Evolutionary conservation across 2,797 vertebrate genomes (phyloP), one percentile per base, ranked within the genome.

Genomic region (Pyrocephalus nanus): DNA sequence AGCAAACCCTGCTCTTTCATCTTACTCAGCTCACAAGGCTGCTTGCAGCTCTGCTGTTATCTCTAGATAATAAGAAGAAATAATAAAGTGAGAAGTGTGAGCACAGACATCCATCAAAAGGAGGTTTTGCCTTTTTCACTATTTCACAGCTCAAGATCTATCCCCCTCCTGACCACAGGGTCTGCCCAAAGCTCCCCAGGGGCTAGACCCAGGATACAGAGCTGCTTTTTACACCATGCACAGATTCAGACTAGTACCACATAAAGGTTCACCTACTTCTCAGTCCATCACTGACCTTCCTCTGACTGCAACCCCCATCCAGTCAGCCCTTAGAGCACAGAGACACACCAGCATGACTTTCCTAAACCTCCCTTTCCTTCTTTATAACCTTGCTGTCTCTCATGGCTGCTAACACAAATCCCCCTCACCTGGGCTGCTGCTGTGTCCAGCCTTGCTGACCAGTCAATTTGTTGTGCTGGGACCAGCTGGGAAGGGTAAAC

Each of bases 331-430:
- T 20, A 23, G 20, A 53, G 8, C 36, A 78, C 30, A 78, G 15
- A 60, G 0, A 50, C 2, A 2, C 51, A n/a, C 0, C 15, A 22
- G 3, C 7, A 77, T 0, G 0, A 3, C 8, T 47, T 65, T 47
- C 25, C 2, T 1, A 0, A 0, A 0, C 0, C 0, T 8, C 9
- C 34, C 45, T 15, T 73, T 45, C 32, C 66, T 58, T 45, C 42
- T 57, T 66, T 77, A 48, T 83, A 86, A 51, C 78, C 53, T 53
- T 67, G 23, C 34, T 67, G 19, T 51, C n/a, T 72, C 30, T 32
- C 40, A 40, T 12, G 34, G 42, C 77, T 43, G 32, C 43, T 88
- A 32, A 27, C 3, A 1, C n/a, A 38, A 11, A 18, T 19, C 9
- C 12, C 19, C n/a, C 58, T 60, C 30, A 79, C 22, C 67, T 75